These are phyloP conservation scores for Conistra vaccinii DNA, from an alignment of 2,888 invertebrate genomes.

Conservation along the genomic window DNA sequence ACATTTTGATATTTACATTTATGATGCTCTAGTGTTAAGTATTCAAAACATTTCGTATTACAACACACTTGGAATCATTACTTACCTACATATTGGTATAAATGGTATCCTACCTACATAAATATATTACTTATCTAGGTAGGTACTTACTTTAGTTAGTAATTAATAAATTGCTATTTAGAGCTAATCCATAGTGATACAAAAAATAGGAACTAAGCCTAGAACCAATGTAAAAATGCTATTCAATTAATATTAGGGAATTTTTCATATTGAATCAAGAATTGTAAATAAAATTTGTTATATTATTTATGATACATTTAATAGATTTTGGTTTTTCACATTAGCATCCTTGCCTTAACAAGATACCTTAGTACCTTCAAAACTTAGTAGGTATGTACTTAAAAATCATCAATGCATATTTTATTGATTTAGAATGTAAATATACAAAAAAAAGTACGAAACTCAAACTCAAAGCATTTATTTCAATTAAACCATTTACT, in stretches of 20 bases:
- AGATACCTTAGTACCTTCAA: not conserved
- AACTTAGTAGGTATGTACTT: not conserved
- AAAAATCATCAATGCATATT: not conserved
- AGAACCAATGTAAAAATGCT: not conserved
- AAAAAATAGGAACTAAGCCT: not conserved
- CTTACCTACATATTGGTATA: not conserved
- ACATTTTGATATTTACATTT: slow-evolving; percentile 1
- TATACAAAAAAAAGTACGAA: too few relatives aligned
- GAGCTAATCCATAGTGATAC: too few relatives aligned
- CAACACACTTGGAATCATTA: not conserved
- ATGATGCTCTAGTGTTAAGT: not conserved
- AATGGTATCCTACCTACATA: not conserved
- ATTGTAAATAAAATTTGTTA: not conserved
- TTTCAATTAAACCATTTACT: too few relatives aligned
- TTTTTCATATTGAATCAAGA: not conserved
- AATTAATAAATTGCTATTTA: not conserved
- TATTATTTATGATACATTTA: too few relatives aligned
- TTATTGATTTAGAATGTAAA: too few relatives aligned
- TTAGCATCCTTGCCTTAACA: not conserved
- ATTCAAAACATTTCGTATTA: slow-evolving; percentile 3
- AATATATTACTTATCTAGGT: too few relatives aligned
- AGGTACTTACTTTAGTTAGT: not conserved
- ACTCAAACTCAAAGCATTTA: too few relatives aligned
- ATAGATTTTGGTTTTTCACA: too few relatives aligned
- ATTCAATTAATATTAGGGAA: not conserved